Percentiles rank a stretch among this genome's conserved stretches.
These are phyloP conservation scores for Drosophila greeni DNA, from an alignment of 2,888 invertebrate species.

Conservation along the genomic window DNA sequence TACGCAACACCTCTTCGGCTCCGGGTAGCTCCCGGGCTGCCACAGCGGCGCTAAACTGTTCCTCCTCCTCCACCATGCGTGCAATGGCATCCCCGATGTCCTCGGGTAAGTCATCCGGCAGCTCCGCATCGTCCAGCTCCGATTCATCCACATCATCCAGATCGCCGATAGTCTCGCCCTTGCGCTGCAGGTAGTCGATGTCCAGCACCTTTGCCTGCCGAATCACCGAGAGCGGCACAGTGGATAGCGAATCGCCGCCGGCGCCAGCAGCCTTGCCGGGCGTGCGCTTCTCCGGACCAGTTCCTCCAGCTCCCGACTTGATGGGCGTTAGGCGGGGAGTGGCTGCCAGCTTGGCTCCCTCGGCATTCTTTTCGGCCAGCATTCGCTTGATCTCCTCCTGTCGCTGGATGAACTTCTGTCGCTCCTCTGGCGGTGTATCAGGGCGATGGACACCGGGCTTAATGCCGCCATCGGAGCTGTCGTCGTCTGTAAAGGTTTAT, in stretches of 20 bases:
- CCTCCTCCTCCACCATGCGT: slow-evolving; percentile 83
- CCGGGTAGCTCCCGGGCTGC: slow-evolving; percentile 81
- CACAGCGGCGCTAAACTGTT: slow-evolving; percentile 81
- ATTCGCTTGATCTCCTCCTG: slow-evolving; percentile 79
- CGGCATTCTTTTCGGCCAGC: slow-evolving; percentile 79
- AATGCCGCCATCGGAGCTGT: slow-evolving; percentile 79
- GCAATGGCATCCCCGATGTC: slow-evolving; percentile 80
- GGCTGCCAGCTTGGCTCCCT: slow-evolving; percentile 77
- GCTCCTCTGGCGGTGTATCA: slow-evolving; percentile 79
- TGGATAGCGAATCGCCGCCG: slow-evolving; percentile 76
- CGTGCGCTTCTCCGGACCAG: slow-evolving; percentile 62
- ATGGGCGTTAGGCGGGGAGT: slow-evolving; percentile 76
- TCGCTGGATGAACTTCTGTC: slow-evolving; percentile 78
- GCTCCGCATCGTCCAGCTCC: slow-evolving; percentile 77
- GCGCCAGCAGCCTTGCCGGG: slow-evolving; percentile 58
- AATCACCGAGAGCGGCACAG: slow-evolving; percentile 78
- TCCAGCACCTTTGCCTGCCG: slow-evolving; percentile 78
- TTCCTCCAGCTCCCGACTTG: slow-evolving; percentile 45
- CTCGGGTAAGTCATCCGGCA: slow-evolving; percentile 80
- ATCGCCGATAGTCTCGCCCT: slow-evolving; percentile 76
- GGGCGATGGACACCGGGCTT: slow-evolving; percentile 79
- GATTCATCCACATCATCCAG: slow-evolving; percentile 75
- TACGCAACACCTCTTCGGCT: slow-evolving; percentile 75
- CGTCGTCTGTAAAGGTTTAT: slow-evolving; percentile 76
- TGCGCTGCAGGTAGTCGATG: slow-evolving; percentile 78